phyloP scores from a whole-genome alignment of 2,888 invertebrate species.

The Aromia moschata region DNA sequence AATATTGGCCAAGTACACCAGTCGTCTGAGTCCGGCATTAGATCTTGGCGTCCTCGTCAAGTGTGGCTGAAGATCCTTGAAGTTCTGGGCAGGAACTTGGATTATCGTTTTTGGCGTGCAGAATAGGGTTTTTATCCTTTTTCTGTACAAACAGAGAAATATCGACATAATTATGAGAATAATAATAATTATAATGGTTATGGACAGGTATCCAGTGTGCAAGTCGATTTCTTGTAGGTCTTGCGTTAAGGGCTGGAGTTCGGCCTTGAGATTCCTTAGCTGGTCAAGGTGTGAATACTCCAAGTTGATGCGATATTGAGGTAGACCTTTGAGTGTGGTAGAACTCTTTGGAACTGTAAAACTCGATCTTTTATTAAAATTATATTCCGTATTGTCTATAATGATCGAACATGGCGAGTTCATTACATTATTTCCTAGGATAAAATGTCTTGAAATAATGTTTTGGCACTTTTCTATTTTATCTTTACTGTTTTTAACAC shows the following conservation, averaged over 20 bases:
- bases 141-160: background rate
- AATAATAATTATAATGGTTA: background rate
- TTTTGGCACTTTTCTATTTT: background rate
- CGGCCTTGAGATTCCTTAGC: background rate
- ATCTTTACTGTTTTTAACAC: background rate
- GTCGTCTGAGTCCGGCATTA: no score
- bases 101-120: constrained; percentile 6
- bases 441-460: background rate
- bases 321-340: background rate
- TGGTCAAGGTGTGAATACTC: background rate
- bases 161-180: background rate
- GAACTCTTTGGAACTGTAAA: background rate
- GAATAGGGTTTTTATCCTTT: constrained; percentile 14
- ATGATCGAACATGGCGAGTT: background rate
- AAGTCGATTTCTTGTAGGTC: background rate
- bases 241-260: background rate
- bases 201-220: background rate
- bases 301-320: background rate
- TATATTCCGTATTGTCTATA: background rate
- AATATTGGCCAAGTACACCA: no score
- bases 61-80: background rate
- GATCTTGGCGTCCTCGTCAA: constrained; percentile 15
- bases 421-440: background rate
- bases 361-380: background rate
- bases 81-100: constrained; percentile 4